Conservation (phyloP, 1,140 invertebrate species). For the Philopotamus ludificatus region DNA sequence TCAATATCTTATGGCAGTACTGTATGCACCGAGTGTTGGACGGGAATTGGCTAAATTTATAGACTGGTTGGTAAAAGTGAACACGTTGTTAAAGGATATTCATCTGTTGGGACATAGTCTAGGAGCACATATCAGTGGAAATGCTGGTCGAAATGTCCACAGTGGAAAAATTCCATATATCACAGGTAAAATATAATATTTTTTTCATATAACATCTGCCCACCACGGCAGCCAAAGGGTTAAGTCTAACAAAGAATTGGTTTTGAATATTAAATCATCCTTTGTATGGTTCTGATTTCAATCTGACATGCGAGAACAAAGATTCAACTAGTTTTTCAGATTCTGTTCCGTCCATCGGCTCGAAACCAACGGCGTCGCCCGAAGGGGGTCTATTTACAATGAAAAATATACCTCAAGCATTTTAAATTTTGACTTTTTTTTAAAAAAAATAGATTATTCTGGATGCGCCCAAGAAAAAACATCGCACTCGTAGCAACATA, state of each 20-base stretch:
- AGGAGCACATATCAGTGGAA: conserved; percentile 41
- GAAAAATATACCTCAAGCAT: too few species aligned
- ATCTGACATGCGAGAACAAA: too few species aligned
- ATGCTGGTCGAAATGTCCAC: conserved; percentile 44
- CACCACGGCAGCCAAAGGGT: conserved; percentile 60
- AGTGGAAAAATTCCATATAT: conserved; percentile 26
- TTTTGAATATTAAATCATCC: conserved; percentile 38
- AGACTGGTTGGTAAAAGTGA: conserved; percentile 48
- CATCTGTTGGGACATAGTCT: conserved; percentile 46
- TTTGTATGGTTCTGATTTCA: too few species aligned
- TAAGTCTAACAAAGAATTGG: conserved; percentile 57
- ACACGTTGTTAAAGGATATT: conserved; percentile 47
- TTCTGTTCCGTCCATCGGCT: too few species aligned
- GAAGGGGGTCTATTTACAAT: too few species aligned
- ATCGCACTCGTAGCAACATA: too few species aligned
- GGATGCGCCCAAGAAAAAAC: not conserved
- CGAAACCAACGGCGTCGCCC: too few species aligned
- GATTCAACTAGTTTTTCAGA: too few species aligned
- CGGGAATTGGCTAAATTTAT: conserved; percentile 55
- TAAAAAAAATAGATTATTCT: not conserved
- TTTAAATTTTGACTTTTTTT: too few species aligned
- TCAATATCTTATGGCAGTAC: conserved; percentile 54
- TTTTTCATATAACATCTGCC: conserved; percentile 47
- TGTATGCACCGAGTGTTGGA: conserved; percentile 55
- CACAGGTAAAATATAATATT: conserved; percentile 23